Evolutionary conservation across 1,140 invertebrate genomes (phyloP).

Genomic region (Samia ricini): DNA sequence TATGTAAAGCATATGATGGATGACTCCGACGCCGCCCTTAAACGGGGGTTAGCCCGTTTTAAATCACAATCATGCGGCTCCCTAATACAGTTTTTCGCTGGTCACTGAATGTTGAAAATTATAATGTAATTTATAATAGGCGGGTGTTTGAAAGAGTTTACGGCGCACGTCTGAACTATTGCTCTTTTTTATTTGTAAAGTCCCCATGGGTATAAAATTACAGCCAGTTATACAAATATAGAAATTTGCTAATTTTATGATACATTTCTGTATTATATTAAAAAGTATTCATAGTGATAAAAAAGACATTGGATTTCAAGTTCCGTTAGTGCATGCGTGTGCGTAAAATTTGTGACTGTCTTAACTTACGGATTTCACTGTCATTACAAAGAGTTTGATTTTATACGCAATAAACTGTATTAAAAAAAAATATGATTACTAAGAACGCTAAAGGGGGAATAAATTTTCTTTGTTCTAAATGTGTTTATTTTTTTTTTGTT

Average conservation of each 20-base stretch:
- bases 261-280: not conserved
- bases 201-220: slow-evolving; percentile 45
- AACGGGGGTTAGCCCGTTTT: slow-evolving; percentile 61
- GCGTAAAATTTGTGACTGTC: no score
- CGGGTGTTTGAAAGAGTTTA: slow-evolving; percentile 60
- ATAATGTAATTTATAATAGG: slow-evolving; percentile 68
- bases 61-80: slow-evolving; percentile 69
- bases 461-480: no score
- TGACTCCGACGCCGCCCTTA: slow-evolving; percentile 57
- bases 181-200: slow-evolving; percentile 61
- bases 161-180: slow-evolving; percentile 64
- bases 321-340: no score
- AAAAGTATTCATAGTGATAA: no score
- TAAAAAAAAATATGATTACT: no score
- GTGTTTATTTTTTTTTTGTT: no score
- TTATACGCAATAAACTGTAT: no score
- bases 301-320: no score
- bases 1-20: slow-evolving; percentile 78
- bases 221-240: slow-evolving; percentile 7
- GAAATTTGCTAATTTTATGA: not conserved
- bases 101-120: slow-evolving; percentile 70
- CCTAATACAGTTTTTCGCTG: slow-evolving; percentile 64
- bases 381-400: no score
- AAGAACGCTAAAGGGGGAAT: no score
- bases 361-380: no score